These are phyloP conservation scores for Euphonia xanthogaster DNA, from an alignment of 2,797 vertebrate species.

Conservation along the genomic window DNA sequence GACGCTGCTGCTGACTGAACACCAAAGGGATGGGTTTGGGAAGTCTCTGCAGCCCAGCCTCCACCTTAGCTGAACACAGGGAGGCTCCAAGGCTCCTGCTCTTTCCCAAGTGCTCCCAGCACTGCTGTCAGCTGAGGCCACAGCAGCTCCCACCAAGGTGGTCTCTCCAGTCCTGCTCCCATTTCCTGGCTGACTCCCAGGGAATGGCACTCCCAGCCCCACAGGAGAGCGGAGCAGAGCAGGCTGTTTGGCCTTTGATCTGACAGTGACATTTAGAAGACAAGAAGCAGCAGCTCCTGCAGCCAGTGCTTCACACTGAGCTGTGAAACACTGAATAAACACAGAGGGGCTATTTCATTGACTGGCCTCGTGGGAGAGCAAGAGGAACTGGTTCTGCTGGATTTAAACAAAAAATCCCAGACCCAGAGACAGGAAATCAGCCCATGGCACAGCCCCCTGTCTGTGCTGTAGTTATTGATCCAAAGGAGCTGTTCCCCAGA, in stretches of 20 bases:
- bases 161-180: not conserved
- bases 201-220: not conserved
- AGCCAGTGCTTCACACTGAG: not conserved
- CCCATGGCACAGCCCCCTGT: not conserved
- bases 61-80: not conserved
- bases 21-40: not conserved
- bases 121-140: not conserved
- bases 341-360: conserved; percentile 14
- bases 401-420: not conserved
- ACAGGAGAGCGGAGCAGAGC: not conserved
- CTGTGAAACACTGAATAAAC: not conserved
- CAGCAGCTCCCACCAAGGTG: not conserved
- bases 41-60: not conserved
- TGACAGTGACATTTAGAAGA: not conserved
- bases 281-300: conserved; percentile 9
- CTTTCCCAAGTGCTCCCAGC: not conserved
- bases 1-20: not conserved
- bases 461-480: not conserved
- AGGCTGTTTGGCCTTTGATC: not conserved
- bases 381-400: conserved; percentile 35
- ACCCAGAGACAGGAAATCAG: not conserved
- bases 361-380: not conserved
- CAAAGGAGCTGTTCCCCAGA: not conserved
- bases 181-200: not conserved
- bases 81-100: not conserved